Percentiles rank a stretch among this genome's conserved stretches.
phyloP scores from a whole-genome alignment of 2,797 vertebrate species.

The Gymnoscopelus braueri region DNA sequence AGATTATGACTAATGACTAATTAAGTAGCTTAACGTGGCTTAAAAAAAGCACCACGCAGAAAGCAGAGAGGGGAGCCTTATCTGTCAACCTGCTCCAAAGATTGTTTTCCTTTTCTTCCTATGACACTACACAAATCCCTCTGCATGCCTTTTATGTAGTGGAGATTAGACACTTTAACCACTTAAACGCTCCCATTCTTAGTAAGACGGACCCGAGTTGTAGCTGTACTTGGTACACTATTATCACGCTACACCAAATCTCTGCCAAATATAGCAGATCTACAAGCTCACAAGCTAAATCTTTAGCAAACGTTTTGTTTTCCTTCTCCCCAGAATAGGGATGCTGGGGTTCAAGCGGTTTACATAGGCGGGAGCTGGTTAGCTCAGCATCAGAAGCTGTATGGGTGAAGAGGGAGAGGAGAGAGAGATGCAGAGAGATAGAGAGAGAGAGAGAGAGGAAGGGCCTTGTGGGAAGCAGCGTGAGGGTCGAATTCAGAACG shows the following conservation, averaged over 20 bases:
- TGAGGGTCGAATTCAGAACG: constrained; percentile 33
- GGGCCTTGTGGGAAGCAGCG: constrained; percentile 45
- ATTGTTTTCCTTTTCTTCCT: constrained; percentile 78
- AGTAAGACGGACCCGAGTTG: too few relatives aligned
- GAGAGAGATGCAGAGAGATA: constrained; percentile 16
- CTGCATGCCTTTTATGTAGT: constrained; percentile 72
- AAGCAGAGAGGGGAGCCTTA: constrained; percentile 77
- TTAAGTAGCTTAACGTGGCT: constrained; percentile 86
- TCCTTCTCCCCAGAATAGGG: too few relatives aligned
- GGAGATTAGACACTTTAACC: constrained; percentile 70
- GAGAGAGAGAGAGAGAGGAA: constrained; percentile 10
- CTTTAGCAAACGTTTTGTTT: too few relatives aligned
- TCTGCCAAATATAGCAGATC: too few relatives aligned
- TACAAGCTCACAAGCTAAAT: too few relatives aligned
- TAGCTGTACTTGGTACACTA: too few relatives aligned
- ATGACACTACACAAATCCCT: constrained; percentile 74
- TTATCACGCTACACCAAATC: too few relatives aligned
- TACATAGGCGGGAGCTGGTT: constrained; percentile 66
- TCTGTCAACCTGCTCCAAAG: constrained; percentile 85
- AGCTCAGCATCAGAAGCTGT: constrained; percentile 51
- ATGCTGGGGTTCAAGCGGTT: too few relatives aligned
- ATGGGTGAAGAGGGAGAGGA: constrained; percentile 29
- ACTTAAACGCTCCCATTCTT: too few relatives aligned
- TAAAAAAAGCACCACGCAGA: constrained; percentile 82
- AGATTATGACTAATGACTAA: constrained; percentile 89